phyloP scores from a whole-genome alignment of 2,113 vertebrate genomes.

The Dipodomys stephensi region DNA sequence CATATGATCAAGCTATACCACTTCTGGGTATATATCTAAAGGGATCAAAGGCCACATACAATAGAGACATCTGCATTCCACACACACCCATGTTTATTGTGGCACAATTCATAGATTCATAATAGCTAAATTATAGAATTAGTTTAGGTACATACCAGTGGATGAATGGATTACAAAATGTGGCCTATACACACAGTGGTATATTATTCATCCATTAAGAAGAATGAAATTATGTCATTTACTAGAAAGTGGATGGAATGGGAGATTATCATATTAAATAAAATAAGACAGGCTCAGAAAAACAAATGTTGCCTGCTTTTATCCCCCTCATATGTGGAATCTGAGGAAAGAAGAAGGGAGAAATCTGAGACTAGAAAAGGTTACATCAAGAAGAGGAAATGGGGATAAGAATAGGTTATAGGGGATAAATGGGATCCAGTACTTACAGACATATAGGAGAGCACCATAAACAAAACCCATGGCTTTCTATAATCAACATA shows the following conservation, averaged over 20 bases:
- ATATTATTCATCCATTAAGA: not conserved
- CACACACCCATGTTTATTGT: not conserved
- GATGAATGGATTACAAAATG: not conserved
- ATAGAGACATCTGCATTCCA: too few species aligned
- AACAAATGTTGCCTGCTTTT: not conserved
- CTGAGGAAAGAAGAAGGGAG: not conserved
- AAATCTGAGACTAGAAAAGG: not conserved
- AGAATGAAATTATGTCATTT: not conserved
- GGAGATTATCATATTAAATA: not conserved
- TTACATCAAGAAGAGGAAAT: not conserved
- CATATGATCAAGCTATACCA: too few species aligned
- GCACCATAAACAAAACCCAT: too few species aligned
- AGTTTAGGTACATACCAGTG: not conserved
- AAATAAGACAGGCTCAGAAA: not conserved
- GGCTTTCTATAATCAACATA: too few species aligned
- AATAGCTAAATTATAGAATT: not conserved
- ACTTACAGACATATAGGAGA: not conserved
- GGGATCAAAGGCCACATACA: too few species aligned
- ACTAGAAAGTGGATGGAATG: not conserved
- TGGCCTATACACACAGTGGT: not conserved
- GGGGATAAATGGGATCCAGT: not conserved
- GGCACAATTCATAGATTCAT: not conserved
- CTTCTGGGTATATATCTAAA: too few species aligned
- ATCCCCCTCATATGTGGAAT: not conserved
- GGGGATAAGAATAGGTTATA: not conserved